These are phyloP conservation scores for Zygaena filipendulae DNA, from an alignment of 2,888 invertebrate species.

Conservation along the genomic window DNA sequence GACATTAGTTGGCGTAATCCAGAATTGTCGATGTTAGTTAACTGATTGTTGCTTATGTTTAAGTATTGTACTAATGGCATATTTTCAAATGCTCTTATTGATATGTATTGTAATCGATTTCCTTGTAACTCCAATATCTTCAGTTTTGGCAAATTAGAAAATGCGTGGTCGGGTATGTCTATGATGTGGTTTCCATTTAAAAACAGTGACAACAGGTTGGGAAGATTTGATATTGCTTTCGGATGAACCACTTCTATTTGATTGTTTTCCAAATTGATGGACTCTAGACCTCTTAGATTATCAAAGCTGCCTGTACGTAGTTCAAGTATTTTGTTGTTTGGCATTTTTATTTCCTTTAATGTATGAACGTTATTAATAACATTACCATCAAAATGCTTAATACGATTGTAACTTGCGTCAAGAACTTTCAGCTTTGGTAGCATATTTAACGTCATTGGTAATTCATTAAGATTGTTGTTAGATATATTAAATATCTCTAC, in stretches of 20 bases:
- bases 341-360: slow-evolving; percentile 76
- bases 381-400: slow-evolving; percentile 75
- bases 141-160: slow-evolving; percentile 79
- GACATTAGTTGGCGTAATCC: slow-evolving; percentile 79
- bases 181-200: slow-evolving; percentile 79
- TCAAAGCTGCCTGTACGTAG: slow-evolving; percentile 78
- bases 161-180: slow-evolving; percentile 79
- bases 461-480: slow-evolving; percentile 77
- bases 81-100: slow-evolving; percentile 79
- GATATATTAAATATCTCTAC: slow-evolving; percentile 82
- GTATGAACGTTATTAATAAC: slow-evolving; percentile 76
- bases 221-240: slow-evolving; percentile 76
- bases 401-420: slow-evolving; percentile 82
- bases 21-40: slow-evolving; percentile 78
- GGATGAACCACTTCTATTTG: slow-evolving; percentile 79
- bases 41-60: slow-evolving; percentile 85
- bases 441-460: slow-evolving; percentile 77
- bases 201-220: slow-evolving; percentile 75
- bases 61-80: slow-evolving; percentile 82
- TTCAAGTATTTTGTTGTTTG: slow-evolving; percentile 78
- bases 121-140: slow-evolving; percentile 83
- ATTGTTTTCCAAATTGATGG: slow-evolving; percentile 84
- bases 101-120: slow-evolving; percentile 78
- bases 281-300: slow-evolving; percentile 75
- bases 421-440: slow-evolving; percentile 76